Evolutionary conservation across 2,797 vertebrate species (phyloP), one percentile per base, ranked within the genome.

Genomic region (Thripadectes ignobilis): DNA sequence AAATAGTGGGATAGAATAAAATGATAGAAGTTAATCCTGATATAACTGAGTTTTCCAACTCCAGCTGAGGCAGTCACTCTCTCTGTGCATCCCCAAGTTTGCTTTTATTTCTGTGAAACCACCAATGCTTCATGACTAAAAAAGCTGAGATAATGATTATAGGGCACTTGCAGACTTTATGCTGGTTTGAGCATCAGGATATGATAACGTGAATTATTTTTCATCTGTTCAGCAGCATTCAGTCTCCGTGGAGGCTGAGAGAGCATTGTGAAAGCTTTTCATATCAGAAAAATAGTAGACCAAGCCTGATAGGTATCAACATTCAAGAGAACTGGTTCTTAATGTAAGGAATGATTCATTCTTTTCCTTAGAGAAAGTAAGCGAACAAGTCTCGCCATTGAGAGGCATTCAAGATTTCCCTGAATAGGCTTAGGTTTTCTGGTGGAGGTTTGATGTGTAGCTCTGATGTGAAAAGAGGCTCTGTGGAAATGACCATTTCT

Each of bases 181-280:
- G 72, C 68, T 93, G 81, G 38, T 89, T 92, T 80, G 68, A 89
- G 72, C 39, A 46, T 79, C 61, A 41, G 82, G 75, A 74, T 89
- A 17, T 19, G 72, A 93, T 95, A 83, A 72, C 4, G 0, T 94
- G 95, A 95, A 59, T 95, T 96, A 62, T 91, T 96, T 96, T 96
- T 95, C 96, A 85, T 88, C 45, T 85, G 68, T 93, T 96, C 93
- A 96, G 95, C 93, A 96, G 55, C 69, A 82, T 78, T 91, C 71
- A 73, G 89, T 41, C 92, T 93, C 85, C 8, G 0, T 72, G 57
- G 46, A 85, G 68, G 75, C 94, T 91, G 68, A 77, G 46, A 77
- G 46, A 85, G 82, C 87, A 26, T 24, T 81, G 30, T 76, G 61
- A 94, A 91, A 95, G 94, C 67, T 93, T 92, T 92, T 78, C 39